A percentile compares a stretch with the other conserved stretches of the same genome.
Evolutionary conservation across 2,113 vertebrate genomes (phyloP).

Genomic region (Psettodes erumei): DNA sequence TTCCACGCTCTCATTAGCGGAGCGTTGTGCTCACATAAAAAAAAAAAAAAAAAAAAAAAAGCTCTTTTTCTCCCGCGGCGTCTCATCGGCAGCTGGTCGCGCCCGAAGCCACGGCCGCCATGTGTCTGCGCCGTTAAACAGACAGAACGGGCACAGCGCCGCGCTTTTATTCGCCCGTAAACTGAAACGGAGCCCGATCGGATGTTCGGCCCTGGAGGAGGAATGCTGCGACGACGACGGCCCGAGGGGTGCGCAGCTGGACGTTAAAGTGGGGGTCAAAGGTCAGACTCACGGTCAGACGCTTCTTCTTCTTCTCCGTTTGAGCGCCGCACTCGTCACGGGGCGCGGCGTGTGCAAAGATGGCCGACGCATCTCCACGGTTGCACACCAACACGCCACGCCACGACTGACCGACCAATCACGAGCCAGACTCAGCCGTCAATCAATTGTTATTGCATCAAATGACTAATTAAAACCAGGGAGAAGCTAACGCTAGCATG

Average conservation of each 20-base stretch:
- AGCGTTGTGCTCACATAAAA: constrained; percentile 35
- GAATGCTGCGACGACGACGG: constrained; percentile 26
- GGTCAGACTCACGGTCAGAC: constrained; percentile 4
- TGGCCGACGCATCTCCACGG: too few species aligned
- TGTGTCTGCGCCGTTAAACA: constrained; percentile 13
- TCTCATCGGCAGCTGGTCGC: constrained; percentile 43
- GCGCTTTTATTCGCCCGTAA: constrained; percentile 48
- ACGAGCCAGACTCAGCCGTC: too few species aligned
- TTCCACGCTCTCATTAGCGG: constrained; percentile 42
- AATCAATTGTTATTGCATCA: too few species aligned
- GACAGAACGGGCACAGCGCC: constrained; percentile 12
- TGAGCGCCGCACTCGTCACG: too few species aligned
- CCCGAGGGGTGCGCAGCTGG: constrained; percentile 58
- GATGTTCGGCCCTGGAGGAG: constrained; percentile 40
- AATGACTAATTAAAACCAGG: too few species aligned
- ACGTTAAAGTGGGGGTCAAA: background rate
- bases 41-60: too few species aligned
- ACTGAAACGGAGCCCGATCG: constrained; percentile 24
- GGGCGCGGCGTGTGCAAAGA: too few species aligned
- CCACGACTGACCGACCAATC: too few species aligned
- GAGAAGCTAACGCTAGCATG: too few species aligned
- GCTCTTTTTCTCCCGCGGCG: background rate
- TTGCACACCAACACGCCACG: too few species aligned
- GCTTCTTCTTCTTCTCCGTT: background rate
- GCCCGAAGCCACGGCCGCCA: constrained; percentile 31